Percentiles rank a stretch among this genome's conserved stretches.
Evolutionary conservation across 2,888 invertebrate genomes (phyloP).

Genomic region (Serrognathus titanus): DNA sequence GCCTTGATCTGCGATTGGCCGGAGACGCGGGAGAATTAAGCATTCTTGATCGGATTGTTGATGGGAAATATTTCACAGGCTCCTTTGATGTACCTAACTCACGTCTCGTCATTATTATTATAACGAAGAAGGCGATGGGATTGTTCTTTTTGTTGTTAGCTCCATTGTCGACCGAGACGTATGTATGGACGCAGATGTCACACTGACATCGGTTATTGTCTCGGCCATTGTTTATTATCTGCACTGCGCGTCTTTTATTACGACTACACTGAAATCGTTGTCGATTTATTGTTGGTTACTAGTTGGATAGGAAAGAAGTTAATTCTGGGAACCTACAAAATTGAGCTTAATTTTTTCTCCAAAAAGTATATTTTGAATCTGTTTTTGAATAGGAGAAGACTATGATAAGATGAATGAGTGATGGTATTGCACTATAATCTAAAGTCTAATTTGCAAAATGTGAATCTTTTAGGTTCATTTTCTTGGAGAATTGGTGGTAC

Average conservation of each 20-base stretch:
- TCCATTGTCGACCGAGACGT: conserved; percentile 9
- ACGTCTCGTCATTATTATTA: conserved; percentile 21
- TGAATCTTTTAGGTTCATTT: no score
- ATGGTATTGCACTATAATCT: no score
- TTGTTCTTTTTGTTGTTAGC: conserved; percentile 7
- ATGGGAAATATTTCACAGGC: conserved; percentile 30
- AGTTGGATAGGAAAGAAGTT: no score
- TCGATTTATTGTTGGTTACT: background rate
- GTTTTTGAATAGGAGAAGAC: no score
- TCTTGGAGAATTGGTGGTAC: no score
- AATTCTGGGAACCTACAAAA: no score
- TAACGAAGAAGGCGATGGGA: conserved; percentile 15
- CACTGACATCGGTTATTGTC: conserved; percentile 15
- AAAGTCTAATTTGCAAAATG: no score
- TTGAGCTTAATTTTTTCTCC: no score
- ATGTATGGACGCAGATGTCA: conserved; percentile 18
- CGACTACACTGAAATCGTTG: background rate
- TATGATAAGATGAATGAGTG: no score
- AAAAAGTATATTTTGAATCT: no score
- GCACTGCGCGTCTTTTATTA: conserved; percentile 4
- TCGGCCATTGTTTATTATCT: conserved; percentile 5
- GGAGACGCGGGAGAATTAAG: conserved; percentile 24
- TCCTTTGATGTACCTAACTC: conserved; percentile 24
- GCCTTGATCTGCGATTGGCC: conserved; percentile 29
- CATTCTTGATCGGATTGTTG: conserved; percentile 32